Base-by-base conservation (phyloP, 2,888 invertebrate genomes). In the Mythimna loreyi region DNA sequence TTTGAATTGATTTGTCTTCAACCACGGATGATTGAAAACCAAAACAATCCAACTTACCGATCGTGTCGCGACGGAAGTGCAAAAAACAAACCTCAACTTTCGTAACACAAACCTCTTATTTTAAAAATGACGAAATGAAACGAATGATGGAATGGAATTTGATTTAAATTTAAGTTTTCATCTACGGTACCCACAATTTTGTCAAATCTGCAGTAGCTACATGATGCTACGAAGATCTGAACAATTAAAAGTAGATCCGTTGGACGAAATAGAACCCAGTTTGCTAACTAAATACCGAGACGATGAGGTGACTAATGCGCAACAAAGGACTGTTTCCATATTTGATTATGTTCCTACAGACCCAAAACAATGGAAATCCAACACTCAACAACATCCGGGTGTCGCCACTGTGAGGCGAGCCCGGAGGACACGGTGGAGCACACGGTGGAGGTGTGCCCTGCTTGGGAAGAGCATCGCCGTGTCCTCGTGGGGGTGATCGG, bases 321-420 rank as follows among this genome's bases (percentile, higher is more conserved):
- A 43, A 49, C 33, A 50, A 28, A 56, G 16, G n/a, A 56, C 25
- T 11, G 16, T 52, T 59, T 8, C 45, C 30, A 23, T n/a, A 13
- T 69, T 62, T 61, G 11, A 30, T 50, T 53, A 40, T 21, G 23
- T 40, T 19, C 9, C 36, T 49, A 40, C 9, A 73, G 19, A 21
- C 0, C 33, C 9, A 19, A 40, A 25, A 49, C 47, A 65, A 53
- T 45, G 16, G 25, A 13, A 52, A 33, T 19, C 30, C 25, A 28
- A 72, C 23, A 33, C 19, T 33, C 7, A 61, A 47, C 61, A 30
- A 25, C 28, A 70, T 59, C n/a, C n/a, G n/a, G n/a, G n/a, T n/a
- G n/a, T n/a, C n/a, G n/a, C n/a, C n/a, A n/a, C n/a, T n/a, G n/a
- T n/a, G n/a, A n/a, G n/a, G n/a, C n/a, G n/a, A n/a, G n/a, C n/a